Base-by-base conservation (phyloP, 2,797 vertebrate genomes). In the Gadopsis bispinosus region DNA sequence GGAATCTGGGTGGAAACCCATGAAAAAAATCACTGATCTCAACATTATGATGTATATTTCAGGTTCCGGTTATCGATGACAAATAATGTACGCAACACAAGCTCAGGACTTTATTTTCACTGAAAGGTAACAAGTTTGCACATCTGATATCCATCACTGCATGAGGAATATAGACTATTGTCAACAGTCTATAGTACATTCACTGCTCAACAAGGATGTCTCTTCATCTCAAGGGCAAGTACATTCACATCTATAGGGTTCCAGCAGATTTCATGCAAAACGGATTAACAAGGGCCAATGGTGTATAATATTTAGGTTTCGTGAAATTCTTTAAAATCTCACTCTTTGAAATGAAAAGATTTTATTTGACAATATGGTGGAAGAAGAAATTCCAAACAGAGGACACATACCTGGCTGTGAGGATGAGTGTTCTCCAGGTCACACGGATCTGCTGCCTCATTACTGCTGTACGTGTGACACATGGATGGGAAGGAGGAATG, bases 391-490 rank as follows among this genome's bases (percentile, higher is more conserved):
- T 50, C 12, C 31, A 12, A 43, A 47, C 20, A 13, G 4, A 73
- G 73, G 84, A 71, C 59, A 6, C 0, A 7, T 63, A 93, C 93
- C 89, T 93, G 92, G 64, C 73, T 83, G 82, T 89, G 95, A 81
- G 76, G 93, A 86, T 95, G 96, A 0, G 91, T 84, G 35, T 96
- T 94, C 86, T 97, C 96, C 51, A 94, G 85, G 0, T 95, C 94
- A 83, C 96, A 96, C 2, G 94, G 90, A 79, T 96, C 96, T 0
- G 80, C 84, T 1, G 96, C 95, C 37, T 97, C 97, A 0, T 95
- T 96, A 88, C 95, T 94, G 75, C 95, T 96, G 19, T 96, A 94
- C 88, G 96, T 97, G 87, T 96, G 94, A 79, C 96, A 95, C 71
- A 93, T 73, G 26, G 89, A 89, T 19, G 93, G 90, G 48, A 91